phyloP scores from a whole-genome alignment of 2,113 vertebrate species.

The Callaeas wilsoni region DNA sequence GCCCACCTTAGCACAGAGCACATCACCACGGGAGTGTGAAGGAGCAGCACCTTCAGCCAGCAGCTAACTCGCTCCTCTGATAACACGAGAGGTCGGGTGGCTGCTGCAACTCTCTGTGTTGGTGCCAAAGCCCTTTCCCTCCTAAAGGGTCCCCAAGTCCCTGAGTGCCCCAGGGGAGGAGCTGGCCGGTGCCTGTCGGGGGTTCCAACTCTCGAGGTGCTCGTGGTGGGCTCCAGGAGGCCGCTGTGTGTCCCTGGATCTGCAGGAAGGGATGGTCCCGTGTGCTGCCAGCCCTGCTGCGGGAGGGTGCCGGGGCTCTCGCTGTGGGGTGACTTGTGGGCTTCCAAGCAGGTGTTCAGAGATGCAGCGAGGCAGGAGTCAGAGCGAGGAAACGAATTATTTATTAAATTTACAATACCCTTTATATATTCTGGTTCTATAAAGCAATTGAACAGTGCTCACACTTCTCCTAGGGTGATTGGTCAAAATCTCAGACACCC shows the following conservation, averaged over 20 bases:
- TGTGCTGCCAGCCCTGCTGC: neutral
- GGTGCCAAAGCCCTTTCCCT: neutral
- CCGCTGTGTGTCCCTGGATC: neutral
- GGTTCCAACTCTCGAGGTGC: neutral
- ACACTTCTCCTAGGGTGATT: too few relatives aligned
- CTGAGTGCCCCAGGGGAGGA: neutral
- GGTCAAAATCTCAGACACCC: too few relatives aligned
- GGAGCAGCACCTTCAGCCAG: neutral
- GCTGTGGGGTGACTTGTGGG: neutral
- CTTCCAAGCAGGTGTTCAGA: too few relatives aligned
- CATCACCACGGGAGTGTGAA: neutral
- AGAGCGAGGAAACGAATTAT: too few relatives aligned
- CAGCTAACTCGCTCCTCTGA: neutral
- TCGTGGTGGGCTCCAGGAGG: neutral
- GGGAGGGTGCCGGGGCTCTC: neutral
- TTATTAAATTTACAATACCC: too few relatives aligned
- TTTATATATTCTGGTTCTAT: too few relatives aligned
- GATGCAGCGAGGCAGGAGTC: too few relatives aligned
- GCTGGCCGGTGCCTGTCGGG: neutral
- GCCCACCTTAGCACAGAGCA: neutral
- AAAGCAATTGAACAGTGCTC: too few relatives aligned
- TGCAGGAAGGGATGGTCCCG: too few relatives aligned
- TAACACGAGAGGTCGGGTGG: neutral
- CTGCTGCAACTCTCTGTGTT: neutral
- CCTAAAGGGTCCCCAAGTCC: neutral